phyloP scores from a whole-genome alignment of 2,797 vertebrate genomes.

The Myotis planiceps region DNA sequence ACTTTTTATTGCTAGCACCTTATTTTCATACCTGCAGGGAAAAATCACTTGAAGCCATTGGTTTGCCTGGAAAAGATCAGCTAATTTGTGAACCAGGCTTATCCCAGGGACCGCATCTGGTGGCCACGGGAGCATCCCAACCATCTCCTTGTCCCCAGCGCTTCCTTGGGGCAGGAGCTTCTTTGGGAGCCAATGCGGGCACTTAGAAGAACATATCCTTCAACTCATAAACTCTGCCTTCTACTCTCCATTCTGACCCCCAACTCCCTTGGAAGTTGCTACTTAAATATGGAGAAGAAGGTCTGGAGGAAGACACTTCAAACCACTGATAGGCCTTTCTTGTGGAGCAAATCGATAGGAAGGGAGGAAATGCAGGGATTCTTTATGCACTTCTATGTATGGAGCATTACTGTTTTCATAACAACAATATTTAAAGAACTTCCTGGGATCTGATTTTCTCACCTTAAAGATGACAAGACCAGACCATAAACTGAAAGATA shows the following conservation, averaged over 20 bases:
- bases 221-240: not conserved
- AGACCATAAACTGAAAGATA: not conserved
- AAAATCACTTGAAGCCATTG: not conserved
- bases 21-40: not conserved
- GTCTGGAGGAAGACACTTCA: not conserved
- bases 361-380: not conserved
- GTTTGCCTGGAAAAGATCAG: not conserved
- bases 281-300: not conserved
- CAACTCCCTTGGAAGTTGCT: not conserved
- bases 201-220: not conserved
- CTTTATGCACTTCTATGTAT: not conserved
- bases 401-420: not conserved
- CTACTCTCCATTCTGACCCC: not conserved
- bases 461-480: not conserved
- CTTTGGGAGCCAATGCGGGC: not conserved
- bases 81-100: not conserved
- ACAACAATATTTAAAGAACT: not conserved
- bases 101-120: fast-evolving
- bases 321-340: not conserved
- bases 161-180: not conserved
- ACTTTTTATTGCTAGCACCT: not conserved
- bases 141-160: not conserved
- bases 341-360: not conserved
- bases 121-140: not conserved
- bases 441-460: not conserved